Percentiles rank a stretch among this genome's conserved stretches.
Conservation (phyloP, 2,113 vertebrate species). For the Glareola pratincola region DNA sequence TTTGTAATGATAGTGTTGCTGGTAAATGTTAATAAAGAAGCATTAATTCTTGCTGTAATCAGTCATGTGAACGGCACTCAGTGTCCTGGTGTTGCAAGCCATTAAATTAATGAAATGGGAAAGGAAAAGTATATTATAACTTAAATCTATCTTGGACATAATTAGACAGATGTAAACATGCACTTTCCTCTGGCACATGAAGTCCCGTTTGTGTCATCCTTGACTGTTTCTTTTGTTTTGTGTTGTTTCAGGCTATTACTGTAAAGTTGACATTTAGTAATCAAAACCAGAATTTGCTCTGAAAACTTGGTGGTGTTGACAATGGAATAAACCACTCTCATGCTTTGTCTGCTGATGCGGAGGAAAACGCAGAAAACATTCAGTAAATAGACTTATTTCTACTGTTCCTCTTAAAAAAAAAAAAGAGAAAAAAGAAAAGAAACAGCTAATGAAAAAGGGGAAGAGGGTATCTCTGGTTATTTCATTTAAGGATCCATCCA, state of each 20-base stretch:
- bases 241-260: not conserved
- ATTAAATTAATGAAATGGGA: not conserved
- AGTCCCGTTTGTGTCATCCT: not conserved
- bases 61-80: not conserved
- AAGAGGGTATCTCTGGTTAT: not conserved
- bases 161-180: not conserved
- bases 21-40: not conserved
- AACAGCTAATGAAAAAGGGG: not conserved
- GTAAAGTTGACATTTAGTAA: not conserved
- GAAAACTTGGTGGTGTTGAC: not conserved
- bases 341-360: not conserved
- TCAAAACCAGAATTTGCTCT: not conserved
- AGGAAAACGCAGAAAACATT: not conserved
- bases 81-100: not conserved
- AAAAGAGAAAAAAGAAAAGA: not conserved
- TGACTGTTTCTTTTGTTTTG: not conserved
- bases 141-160: not conserved
- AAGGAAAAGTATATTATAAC: not conserved
- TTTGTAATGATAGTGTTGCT: not conserved
- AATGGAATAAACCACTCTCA: not conserved
- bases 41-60: not conserved
- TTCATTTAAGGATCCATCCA: not conserved
- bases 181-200: not conserved
- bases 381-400: not conserved
- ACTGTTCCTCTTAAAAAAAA: not conserved